Evolutionary conservation across 1,140 invertebrate species (phyloP), one percentile per base, ranked within the genome.

Genomic region (Wasmannia auropunctata): DNA sequence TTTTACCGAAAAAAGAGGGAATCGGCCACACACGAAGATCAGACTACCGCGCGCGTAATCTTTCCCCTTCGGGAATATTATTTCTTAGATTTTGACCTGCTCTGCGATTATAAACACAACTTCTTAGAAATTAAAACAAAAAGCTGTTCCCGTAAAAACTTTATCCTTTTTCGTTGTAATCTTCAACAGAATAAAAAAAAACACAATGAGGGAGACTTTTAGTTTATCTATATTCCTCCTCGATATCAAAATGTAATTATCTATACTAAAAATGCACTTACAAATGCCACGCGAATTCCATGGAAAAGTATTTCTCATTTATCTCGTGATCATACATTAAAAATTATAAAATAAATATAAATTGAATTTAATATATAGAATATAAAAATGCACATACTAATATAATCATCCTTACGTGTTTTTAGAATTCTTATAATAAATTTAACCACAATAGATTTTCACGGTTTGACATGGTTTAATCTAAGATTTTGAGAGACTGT

Each of bases 21-120:
- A 51, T 22, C 28, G 87, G 58, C 88, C 88, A 90, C 88, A 90
- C 88, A 90, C 75, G 88, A 90, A 89, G 88, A 89, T 89, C 74
- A 79, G 74, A 89, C 81, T 69, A 84, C 86, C 60, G 54, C 63
- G 72, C 60, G 54, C 63, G 72, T 65, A 72, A 11, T 22, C n/a
- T 58, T 40, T 25, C 43, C 54, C 72, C 62, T 62, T 89, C 69
- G 54, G 40, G 84, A 79, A 88, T 63, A 72, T 86, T 86, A 86
- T 80, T 80, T 51, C 51, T 49, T 34, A 40, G 6, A 46, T 43
- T 63, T 43, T n/a, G 19, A 49, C 67, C 56, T 16, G 87, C 72
- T n/a, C n/a, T 60, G 77, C 34, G 58, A 80, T 80, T 63, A 51
- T 51, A 25, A 31, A 49, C 77, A 34, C 19, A 14, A 37, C 63